phyloP scores from a whole-genome alignment of 2,888 invertebrate species.

The Philaethria dido region DNA sequence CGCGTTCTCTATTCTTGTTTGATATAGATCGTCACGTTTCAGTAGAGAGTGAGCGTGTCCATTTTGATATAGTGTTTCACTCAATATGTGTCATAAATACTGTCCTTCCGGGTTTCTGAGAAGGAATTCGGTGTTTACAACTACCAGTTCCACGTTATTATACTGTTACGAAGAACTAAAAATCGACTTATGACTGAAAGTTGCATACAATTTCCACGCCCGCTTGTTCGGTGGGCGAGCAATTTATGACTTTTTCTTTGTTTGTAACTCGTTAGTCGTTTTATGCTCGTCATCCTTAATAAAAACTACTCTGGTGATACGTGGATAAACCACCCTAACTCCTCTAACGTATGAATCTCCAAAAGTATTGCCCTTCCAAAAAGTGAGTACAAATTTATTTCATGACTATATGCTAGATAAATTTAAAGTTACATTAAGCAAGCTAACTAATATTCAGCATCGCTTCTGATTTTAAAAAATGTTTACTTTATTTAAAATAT shows the following conservation, averaged over 20 bases:
- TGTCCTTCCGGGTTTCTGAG: constrained; percentile 65
- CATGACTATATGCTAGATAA: not conserved
- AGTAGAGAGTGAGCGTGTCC: constrained; percentile 59
- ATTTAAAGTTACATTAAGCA: not conserved
- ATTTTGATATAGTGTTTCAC: constrained; percentile 64
- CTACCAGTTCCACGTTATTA: constrained; percentile 43
- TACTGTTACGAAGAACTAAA: constrained; percentile 33
- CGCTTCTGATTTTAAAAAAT: not conserved
- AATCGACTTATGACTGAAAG: constrained; percentile 52
- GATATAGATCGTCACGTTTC: constrained; percentile 54
- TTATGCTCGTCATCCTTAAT: constrained; percentile 66
- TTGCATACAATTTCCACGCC: constrained; percentile 49
- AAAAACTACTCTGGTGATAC: constrained; percentile 53
- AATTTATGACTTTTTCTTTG: constrained; percentile 69
- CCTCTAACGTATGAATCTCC: constrained; percentile 31
- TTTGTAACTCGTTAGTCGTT: constrained; percentile 79
- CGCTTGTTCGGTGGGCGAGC: constrained; percentile 52
- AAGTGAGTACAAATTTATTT: constrained; percentile 31
- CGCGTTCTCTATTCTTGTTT: constrained; percentile 56
- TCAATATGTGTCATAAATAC: constrained; percentile 67
- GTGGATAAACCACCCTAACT: constrained; percentile 31
- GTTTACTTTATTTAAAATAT: not conserved
- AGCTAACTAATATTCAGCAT: not conserved
- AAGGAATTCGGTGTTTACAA: constrained; percentile 61
- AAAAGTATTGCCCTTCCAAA: constrained; percentile 27